These are phyloP conservation scores for Cromileptes altivelis DNA, from an alignment of 2,113 vertebrate species.

Conservation along the genomic window DNA sequence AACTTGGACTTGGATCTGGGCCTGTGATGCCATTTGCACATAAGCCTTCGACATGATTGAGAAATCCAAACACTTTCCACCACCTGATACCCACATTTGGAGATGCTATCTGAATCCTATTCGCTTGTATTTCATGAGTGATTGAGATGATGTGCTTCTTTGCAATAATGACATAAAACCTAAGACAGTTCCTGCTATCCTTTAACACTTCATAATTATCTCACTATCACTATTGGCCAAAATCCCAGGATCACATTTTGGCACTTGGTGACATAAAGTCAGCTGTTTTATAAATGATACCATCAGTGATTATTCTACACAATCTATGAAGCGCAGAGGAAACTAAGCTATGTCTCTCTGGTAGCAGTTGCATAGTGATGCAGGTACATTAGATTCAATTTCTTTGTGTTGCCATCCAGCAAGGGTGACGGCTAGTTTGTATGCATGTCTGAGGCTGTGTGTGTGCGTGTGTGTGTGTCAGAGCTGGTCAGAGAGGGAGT, in stretches of 20 bases:
- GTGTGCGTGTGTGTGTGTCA: slow-evolving; percentile 56
- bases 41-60: slow-evolving; percentile 26
- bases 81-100: slow-evolving; percentile 12
- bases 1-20: slow-evolving; percentile 17
- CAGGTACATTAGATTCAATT: slow-evolving; percentile 38
- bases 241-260: slow-evolving; percentile 28
- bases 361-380: slow-evolving; percentile 7
- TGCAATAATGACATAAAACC: slow-evolving; percentile 14
- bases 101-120: slow-evolving; percentile 14
- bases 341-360: no score
- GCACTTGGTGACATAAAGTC: slow-evolving; percentile 14
- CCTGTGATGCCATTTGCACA: slow-evolving; percentile 1
- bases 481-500: slow-evolving; percentile 62
- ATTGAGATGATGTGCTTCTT: slow-evolving; percentile 12
- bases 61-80: slow-evolving; percentile 2
- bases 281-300: slow-evolving; percentile 11
- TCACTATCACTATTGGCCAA: slow-evolving; percentile 11
- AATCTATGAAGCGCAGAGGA: no score
- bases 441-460: slow-evolving; percentile 51
- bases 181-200: not conserved
- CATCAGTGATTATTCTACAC: not conserved
- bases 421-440: slow-evolving; percentile 54
- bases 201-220: slow-evolving; percentile 25
- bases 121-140: slow-evolving; percentile 19
- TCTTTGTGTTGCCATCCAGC: slow-evolving; percentile 48